Evolutionary conservation across 1,140 invertebrate species (phyloP).

Genomic region (Zaprionus capensis): DNA sequence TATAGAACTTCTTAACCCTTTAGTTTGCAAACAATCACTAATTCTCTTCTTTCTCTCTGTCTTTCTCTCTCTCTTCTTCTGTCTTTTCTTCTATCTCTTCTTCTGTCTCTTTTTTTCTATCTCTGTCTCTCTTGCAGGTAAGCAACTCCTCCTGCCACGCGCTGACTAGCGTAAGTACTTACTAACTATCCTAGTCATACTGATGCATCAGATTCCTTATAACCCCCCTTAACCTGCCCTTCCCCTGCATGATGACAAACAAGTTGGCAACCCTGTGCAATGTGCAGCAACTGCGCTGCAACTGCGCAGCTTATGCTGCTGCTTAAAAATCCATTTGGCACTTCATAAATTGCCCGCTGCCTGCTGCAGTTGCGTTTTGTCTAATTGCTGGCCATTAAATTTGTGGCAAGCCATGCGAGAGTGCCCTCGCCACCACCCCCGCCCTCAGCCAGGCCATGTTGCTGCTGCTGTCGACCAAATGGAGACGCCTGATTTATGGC

Average conservation of each 20-base stretch:
- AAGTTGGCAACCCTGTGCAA: slow-evolving; percentile 27
- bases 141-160: slow-evolving; percentile 33
- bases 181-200: slow-evolving; percentile 15
- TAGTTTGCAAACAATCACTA: neutral
- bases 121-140: slow-evolving; percentile 43
- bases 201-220: neutral
- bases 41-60: neutral
- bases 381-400: slow-evolving; percentile 74
- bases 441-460: neutral
- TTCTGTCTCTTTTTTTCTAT: too few species aligned
- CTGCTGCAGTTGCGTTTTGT: slow-evolving; percentile 42
- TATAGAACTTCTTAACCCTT: too few species aligned
- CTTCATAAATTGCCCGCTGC: slow-evolving; percentile 55
- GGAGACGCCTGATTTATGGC: slow-evolving; percentile 67
- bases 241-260: slow-evolving; percentile 11
- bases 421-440: neutral
- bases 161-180: slow-evolving; percentile 47
- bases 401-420: slow-evolving; percentile 50
- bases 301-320: slow-evolving; percentile 34
- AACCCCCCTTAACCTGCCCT: neutral
- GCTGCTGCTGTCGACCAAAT: neutral
- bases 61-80: too few species aligned
- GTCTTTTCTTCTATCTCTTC: too few species aligned
- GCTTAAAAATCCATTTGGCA: slow-evolving; percentile 63
- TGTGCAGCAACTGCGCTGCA: neutral